phyloP scores from a whole-genome alignment of 2,888 invertebrate species.

The Hypselothyrea guttata region DNA sequence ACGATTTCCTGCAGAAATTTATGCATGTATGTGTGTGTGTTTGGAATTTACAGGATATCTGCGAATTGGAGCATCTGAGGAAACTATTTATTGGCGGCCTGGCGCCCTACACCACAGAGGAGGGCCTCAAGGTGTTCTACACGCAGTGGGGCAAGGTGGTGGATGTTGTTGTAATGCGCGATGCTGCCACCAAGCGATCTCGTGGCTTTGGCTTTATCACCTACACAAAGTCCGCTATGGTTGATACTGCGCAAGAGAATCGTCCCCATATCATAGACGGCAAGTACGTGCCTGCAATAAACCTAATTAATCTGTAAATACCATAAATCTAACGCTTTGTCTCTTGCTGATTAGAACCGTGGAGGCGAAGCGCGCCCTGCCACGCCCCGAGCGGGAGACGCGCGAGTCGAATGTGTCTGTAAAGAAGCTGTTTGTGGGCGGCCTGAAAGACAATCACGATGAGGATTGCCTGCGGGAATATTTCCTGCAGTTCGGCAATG shows the following conservation, averaged over 20 bases:
- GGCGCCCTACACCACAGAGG: slow-evolving; percentile 95
- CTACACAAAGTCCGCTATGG: slow-evolving; percentile 95
- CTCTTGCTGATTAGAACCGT: slow-evolving; percentile 86
- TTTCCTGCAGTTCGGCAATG: slow-evolving; percentile 91
- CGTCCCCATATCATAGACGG: slow-evolving; percentile 97
- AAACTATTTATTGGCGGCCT: slow-evolving; percentile 98
- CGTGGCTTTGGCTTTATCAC: slow-evolving; percentile 99
- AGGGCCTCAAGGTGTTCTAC: slow-evolving; percentile 94
- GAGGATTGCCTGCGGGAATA: slow-evolving; percentile 93
- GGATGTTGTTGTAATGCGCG: slow-evolving; percentile 98
- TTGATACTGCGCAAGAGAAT: slow-evolving; percentile 95
- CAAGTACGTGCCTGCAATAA: no score
- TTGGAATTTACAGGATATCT: slow-evolving; percentile 73
- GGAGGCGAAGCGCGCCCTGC: slow-evolving; percentile 98
- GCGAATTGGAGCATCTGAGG: slow-evolving; percentile 88
- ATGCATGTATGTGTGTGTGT: slow-evolving; percentile 5
- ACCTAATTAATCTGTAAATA: no score
- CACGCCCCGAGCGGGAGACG: slow-evolving; percentile 93
- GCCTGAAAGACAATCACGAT: slow-evolving; percentile 95
- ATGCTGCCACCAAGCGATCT: slow-evolving; percentile 95
- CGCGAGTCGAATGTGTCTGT: slow-evolving; percentile 96
- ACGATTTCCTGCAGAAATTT: not conserved
- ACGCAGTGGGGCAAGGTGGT: slow-evolving; percentile 98
- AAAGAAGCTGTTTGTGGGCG: slow-evolving; percentile 97
- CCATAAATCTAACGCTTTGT: slow-evolving; percentile 1